Conservation (phyloP, 2,888 invertebrate genomes). For the Rhagophthalmus giganteus region DNA sequence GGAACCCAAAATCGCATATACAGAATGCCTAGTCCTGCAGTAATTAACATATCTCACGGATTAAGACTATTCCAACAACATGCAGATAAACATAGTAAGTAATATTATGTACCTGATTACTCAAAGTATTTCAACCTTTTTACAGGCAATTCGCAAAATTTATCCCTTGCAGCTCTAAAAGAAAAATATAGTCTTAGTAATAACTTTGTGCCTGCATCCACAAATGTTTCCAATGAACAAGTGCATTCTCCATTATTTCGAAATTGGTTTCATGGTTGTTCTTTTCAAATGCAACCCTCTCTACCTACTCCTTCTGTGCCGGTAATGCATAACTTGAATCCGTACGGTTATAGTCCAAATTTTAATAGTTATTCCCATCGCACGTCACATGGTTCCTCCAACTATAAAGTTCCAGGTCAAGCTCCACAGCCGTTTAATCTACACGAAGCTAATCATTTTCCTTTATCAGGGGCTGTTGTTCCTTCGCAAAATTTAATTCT, state of each 20-base stretch:
- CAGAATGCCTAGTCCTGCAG: conserved; percentile 57
- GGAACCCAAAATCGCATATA: conserved; percentile 58
- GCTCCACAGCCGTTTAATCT: no score
- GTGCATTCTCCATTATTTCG: not conserved
- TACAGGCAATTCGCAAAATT: not conserved
- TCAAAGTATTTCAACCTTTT: not conserved
- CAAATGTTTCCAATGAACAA: not conserved
- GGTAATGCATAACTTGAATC: no score
- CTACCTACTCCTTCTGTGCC: no score
- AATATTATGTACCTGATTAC: conserved; percentile 8
- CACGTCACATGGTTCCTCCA: no score
- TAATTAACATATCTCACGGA: conserved; percentile 66
- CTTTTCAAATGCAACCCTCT: not conserved
- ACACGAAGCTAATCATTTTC: no score
- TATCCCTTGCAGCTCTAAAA: not conserved
- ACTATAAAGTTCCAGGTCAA: no score
- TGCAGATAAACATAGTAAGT: conserved; percentile 37
- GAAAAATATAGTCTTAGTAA: not conserved
- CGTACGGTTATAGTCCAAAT: no score
- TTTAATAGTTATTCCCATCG: no score
- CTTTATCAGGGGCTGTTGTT: no score
- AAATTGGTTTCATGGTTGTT: not conserved
- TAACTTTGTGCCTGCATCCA: not conserved
- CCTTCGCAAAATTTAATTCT: no score
- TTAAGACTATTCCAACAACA: conserved; percentile 51